Conservation (phyloP, 92 coral and sea anemone species). For the Galaxea fascicularis region DNA sequence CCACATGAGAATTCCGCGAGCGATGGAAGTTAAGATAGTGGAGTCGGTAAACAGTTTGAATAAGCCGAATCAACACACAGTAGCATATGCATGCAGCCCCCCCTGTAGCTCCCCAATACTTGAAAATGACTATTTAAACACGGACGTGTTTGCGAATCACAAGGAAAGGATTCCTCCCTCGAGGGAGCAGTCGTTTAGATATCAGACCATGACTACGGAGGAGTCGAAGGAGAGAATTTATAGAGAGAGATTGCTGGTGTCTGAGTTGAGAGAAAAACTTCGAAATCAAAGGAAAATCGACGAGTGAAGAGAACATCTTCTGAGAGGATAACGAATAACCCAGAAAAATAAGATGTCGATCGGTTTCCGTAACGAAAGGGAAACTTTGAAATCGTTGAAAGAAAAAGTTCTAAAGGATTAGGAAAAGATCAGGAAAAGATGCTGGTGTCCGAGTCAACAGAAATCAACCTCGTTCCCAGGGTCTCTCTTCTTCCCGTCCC, state of each 20-base stretch:
- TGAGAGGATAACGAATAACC: too few species aligned
- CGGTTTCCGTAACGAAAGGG: not conserved
- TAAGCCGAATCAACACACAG: not conserved
- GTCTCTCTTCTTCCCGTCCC: too few species aligned
- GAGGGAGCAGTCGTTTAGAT: slow-evolving; percentile 78
- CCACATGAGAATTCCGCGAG: slow-evolving; percentile 84
- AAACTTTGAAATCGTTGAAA: not conserved
- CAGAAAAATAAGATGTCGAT: not conserved
- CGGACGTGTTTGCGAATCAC: slow-evolving; percentile 23
- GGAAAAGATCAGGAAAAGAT: too few species aligned
- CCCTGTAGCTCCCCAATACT: not conserved
- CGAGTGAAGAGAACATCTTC: not conserved
- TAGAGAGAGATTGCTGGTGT: slow-evolving; percentile 78
- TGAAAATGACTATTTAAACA: not conserved
- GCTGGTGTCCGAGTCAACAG: too few species aligned
- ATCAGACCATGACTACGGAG: slow-evolving; percentile 68
- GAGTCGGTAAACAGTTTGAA: slow-evolving; percentile 61
- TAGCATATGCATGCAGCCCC: not conserved
- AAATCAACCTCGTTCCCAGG: too few species aligned
- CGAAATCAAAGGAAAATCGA: slow-evolving; percentile 55
- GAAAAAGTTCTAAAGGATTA: not conserved
- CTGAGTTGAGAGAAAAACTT: slow-evolving; percentile 75
- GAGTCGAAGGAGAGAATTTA: slow-evolving; percentile 68
- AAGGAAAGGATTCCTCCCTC: slow-evolving; percentile 51
- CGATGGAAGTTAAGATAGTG: slow-evolving; percentile 79